phyloP scores from a whole-genome alignment of 2,113 vertebrate species.

The Sphyrna mokarran region DNA sequence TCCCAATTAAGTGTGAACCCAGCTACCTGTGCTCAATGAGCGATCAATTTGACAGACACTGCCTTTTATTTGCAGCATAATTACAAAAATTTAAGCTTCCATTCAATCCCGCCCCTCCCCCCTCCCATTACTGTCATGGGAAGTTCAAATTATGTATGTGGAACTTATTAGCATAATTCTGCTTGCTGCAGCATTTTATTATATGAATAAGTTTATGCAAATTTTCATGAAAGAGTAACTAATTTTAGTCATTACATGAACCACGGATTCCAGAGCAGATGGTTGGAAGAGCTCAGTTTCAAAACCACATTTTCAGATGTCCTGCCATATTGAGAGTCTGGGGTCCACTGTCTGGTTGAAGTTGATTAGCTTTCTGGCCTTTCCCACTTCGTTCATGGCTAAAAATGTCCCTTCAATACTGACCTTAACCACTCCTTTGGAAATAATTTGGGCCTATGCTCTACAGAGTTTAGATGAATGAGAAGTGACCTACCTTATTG shows the following conservation, averaged over 20 bases:
- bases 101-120: neutral
- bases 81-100: neutral
- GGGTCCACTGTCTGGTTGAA: neutral
- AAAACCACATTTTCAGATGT: neutral
- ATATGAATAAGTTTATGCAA: neutral
- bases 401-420: neutral
- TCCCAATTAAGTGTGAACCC: neutral
- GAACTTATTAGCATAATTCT: slow-evolving; percentile 2
- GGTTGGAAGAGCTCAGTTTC: neutral
- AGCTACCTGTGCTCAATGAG: too few relatives aligned
- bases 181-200: slow-evolving; percentile 3
- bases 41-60: neutral
- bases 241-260: slow-evolving; percentile 20
- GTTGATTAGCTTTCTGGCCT: neutral
- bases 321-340: neutral
- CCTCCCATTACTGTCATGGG: neutral
- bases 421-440: neutral
- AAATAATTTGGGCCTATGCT: neutral
- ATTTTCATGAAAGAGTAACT: slow-evolving; percentile 4
- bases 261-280: neutral
- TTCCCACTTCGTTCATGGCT: neutral
- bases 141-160: slow-evolving; percentile 26
- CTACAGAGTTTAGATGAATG: too few relatives aligned
- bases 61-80: neutral
- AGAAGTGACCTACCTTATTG: too few relatives aligned